Evolutionary conservation across 2,797 vertebrate species (phyloP), one percentile per base, ranked within the genome.

Genomic region (Arctocebus calabarensis): DNA sequence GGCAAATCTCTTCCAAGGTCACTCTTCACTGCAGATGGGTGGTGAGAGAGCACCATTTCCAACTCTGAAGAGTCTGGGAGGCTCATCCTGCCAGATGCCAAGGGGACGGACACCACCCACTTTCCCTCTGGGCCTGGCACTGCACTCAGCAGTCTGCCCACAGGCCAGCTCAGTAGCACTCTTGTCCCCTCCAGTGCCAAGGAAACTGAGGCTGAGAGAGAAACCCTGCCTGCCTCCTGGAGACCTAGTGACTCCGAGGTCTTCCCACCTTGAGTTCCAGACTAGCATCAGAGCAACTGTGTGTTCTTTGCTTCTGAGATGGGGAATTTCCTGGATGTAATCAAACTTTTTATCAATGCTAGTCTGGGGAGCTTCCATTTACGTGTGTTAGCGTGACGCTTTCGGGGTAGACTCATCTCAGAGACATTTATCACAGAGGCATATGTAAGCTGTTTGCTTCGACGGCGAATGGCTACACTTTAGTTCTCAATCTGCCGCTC

Each of bases 201-300:
- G 77, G 25, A 82, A 64, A 52, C n/a, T 1, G 25, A 70, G 78
- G 52, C 84, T 22, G 40, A 5, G 32, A 40, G 62, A 17, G n/a
- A 1, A 2, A 11, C 74, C 29, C 55, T 34, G 34, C 14, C 62
- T n/a, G 7, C 37, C 14, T 16, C 32, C 29, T 7, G 2, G 2
- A 43, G 19, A 3, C 77, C 16, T 1, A 32, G 22, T 17, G 22
- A 70, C 43, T 22, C 25, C 61, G 40, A 45, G 34, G 29, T 43
- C 37, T 57, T 40, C 11, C 32, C 48, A 22, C 61, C 23, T 20
- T 4, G 10, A 82, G 14, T 7, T 43, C 43, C 55, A 6, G 62
- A 12, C 52, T 20, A 3, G 5, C 1, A 0, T 29, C 68, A 37
- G 40, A 34, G 68, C 23, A 2, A 11, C 40, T 3, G 0, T 23